These are phyloP conservation scores for Nesidiocoris tenuis DNA, from an alignment of 2,888 invertebrate species.

Conservation along the genomic window DNA sequence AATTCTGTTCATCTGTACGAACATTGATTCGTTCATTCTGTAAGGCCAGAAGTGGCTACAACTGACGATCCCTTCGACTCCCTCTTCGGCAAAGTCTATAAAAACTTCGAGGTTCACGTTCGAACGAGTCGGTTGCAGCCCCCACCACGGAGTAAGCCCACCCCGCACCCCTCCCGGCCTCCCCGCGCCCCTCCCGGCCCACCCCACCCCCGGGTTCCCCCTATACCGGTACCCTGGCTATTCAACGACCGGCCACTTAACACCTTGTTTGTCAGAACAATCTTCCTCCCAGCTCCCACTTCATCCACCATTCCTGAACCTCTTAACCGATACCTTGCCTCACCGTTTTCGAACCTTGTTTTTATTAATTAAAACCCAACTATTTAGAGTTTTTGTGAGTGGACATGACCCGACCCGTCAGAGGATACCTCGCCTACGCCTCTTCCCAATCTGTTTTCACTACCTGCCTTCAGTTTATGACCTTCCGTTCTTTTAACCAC, in stretches of 20 bases:
- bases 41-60: background rate
- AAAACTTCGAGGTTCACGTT: too few species aligned
- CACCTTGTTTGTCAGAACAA: slow-evolving; percentile 43
- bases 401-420: slow-evolving; percentile 30
- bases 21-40: background rate
- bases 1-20: too few species aligned
- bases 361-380: slow-evolving; percentile 42
- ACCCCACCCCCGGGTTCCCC: slow-evolving; percentile 15
- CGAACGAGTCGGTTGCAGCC: slow-evolving; percentile 11
- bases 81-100: background rate
- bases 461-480: background rate
- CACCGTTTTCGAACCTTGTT: slow-evolving; percentile 29
- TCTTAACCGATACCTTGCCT: background rate
- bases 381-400: slow-evolving; percentile 41
- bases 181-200: background rate
- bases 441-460: too few species aligned
- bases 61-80: too few species aligned
- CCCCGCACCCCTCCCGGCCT: background rate
- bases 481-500: background rate
- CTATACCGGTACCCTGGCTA: slow-evolving; percentile 18
- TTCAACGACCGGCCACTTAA: slow-evolving; percentile 41
- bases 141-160: slow-evolving; percentile 1
- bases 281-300: slow-evolving; percentile 7
- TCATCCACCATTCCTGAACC: background rate
- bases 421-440: background rate